A percentile compares a stretch with the other conserved stretches of the same genome.
phyloP scores from a whole-genome alignment of 2,888 invertebrate species.

The Rhingia campestris region DNA sequence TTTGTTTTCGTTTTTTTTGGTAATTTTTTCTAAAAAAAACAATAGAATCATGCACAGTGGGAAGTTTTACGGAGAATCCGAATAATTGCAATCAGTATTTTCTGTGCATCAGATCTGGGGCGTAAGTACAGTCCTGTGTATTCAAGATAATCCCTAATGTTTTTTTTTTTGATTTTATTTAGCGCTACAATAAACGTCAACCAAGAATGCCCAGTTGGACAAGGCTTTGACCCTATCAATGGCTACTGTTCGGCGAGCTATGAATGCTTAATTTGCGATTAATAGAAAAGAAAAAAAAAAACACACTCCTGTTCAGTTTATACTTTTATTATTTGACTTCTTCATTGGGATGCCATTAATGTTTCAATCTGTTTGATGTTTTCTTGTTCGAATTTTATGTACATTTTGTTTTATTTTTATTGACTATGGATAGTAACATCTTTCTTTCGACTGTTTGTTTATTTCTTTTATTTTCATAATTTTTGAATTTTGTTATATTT shows the following conservation, averaged over 20 bases:
- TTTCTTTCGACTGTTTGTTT: neutral
- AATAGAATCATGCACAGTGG: slow-evolving; percentile 23
- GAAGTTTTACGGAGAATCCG: neutral
- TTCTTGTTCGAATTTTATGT: slow-evolving; percentile 10
- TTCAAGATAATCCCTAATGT: neutral
- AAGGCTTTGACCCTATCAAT: slow-evolving; percentile 11
- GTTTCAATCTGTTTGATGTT: slow-evolving; percentile 13
- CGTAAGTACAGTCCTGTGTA: slow-evolving; percentile 15
- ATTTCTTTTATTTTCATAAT: neutral
- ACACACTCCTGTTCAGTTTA: slow-evolving; percentile 18
- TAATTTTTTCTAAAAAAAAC: neutral
- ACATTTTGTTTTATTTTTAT: slow-evolving; percentile 20
- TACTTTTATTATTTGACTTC: slow-evolving; percentile 29
- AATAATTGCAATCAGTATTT: slow-evolving; percentile 16
- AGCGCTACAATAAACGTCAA: slow-evolving; percentile 10
- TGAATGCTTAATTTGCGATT: slow-evolving; percentile 35
- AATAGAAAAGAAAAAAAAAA: slow-evolving; percentile 19
- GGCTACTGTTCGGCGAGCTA: neutral
- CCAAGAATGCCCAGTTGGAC: slow-evolving; percentile 5
- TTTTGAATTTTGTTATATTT: neutral
- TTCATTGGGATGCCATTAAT: slow-evolving; percentile 37
- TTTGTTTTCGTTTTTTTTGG: neutral
- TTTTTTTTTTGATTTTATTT: neutral
- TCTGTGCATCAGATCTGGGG: slow-evolving; percentile 17
- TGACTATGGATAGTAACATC: slow-evolving; percentile 25